Base-by-base conservation (phyloP, 2,888 invertebrate species). In the Mechanitis mazaeus region DNA sequence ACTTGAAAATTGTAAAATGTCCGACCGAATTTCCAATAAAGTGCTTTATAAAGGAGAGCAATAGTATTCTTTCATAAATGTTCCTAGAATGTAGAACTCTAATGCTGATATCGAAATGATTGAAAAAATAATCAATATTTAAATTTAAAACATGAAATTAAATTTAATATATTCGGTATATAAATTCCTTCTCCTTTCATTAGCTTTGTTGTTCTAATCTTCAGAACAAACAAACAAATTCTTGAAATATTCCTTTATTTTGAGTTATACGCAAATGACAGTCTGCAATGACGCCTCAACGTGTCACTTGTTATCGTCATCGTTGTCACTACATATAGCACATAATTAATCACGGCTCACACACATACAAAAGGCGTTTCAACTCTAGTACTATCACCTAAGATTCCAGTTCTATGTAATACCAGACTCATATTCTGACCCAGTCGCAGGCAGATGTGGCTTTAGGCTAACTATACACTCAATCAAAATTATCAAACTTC, bases 361-460 rank as follows among this genome's bases (percentile, higher is more conserved):
- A 69, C 67, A 68, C 68, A 68, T 64, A 72, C 68, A 72, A 73
- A 72, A 70, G 66, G 59, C 60, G 63, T 69, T 68, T 68, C 69
- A 73, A 72, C 69, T 68, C 69, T 67, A 69, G 64, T 71, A 72
- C 69, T 69, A 71, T 66, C 69, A 71, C 70, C 72, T 74, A 76
- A 79, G 77, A 79, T 75, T 76, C 72, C 74, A 79, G 74, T 70
- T 70, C 71, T 73, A 71, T 68, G 74, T 80, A 79, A 81, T 78
- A 77, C 75, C 70, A 68, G 62, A 58, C 75, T 75, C 75, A 75
- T 76, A 77, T 77, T 78, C 79, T 72, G 74, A 69, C 72, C 73
- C 72, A 69, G 64, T 69, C 62, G 63, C 72, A 75, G 75, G 75
- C 76, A 77, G 74, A 75, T 59, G 45, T 42, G 53, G 55, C 55